A percentile compares a stretch with the other conserved stretches of the same genome.
Evolutionary conservation across 2,113 vertebrate genomes (phyloP).

Genomic region (Galbula dea): DNA sequence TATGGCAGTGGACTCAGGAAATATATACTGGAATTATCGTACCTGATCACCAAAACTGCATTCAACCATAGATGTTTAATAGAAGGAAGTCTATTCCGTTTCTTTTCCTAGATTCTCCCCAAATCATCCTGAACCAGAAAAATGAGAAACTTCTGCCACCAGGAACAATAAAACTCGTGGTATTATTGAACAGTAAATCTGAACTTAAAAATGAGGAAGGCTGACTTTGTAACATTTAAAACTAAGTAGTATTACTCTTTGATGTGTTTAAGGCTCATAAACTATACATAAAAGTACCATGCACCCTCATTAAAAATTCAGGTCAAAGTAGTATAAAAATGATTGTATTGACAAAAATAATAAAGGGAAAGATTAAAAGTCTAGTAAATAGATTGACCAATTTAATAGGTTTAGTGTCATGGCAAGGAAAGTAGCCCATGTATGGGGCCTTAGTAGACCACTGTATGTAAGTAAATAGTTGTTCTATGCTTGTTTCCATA

Average conservation of each 20-base stretch:
- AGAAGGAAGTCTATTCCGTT: neutral
- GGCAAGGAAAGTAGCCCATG: neutral
- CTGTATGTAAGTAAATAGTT: conserved; percentile 29
- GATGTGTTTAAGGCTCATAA: neutral
- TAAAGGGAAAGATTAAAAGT: neutral
- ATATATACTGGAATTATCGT: neutral
- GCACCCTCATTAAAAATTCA: neutral
- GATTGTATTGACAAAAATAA: neutral
- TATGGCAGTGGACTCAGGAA: neutral
- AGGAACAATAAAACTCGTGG: neutral
- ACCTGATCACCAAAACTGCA: neutral
- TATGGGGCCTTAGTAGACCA: neutral
- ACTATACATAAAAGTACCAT: neutral
- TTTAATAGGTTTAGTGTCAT: neutral
- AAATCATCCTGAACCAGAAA: neutral
- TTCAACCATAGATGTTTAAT: neutral
- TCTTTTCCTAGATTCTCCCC: neutral
- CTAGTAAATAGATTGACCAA: neutral
- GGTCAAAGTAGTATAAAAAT: neutral
- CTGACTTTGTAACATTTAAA: neutral
- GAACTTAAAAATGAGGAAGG: conserved; percentile 12
- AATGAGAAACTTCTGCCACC: neutral
- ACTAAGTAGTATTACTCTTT: neutral
- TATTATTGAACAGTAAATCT: neutral
- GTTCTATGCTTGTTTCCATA: conserved; percentile 38